Conservation (phyloP, 2,113 vertebrate species). For the Menura novaehollandiae region DNA sequence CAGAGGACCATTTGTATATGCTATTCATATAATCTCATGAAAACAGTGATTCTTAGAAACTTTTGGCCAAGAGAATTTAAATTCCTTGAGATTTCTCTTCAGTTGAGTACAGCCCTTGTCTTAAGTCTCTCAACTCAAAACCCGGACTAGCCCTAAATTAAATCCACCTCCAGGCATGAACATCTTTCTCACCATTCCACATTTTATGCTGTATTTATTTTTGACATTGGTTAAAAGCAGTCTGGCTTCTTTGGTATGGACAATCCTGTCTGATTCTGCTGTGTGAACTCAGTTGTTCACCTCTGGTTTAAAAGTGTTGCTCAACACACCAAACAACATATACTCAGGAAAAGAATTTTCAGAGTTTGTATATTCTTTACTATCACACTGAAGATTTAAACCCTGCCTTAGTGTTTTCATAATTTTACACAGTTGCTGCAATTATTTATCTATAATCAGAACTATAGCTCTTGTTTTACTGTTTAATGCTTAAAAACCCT, state of each 20-base stretch:
- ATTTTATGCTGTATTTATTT: neutral
- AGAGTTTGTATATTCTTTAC: neutral
- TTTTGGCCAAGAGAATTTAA: neutral
- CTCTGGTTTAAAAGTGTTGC: neutral
- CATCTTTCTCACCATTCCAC: neutral
- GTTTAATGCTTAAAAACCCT: slow-evolving; percentile 25
- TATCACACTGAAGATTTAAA: neutral
- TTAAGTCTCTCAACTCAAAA: neutral
- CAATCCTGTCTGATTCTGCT: neutral
- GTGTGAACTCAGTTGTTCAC: neutral
- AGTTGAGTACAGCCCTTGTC: neutral
- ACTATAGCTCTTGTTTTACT: neutral
- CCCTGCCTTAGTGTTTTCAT: neutral
- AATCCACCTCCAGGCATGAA: neutral
- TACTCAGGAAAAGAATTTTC: neutral
- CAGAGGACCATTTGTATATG: neutral
- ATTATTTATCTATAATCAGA: neutral
- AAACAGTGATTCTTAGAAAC: neutral
- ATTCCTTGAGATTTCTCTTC: neutral
- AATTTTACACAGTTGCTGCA: neutral
- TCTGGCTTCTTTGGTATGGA: neutral
- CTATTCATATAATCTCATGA: neutral
- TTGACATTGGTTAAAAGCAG: neutral
- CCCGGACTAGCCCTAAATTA: neutral
- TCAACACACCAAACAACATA: neutral